A percentile compares a stretch with the other conserved stretches of the same genome.
These are phyloP conservation scores for Argynnis bischoffii DNA, from an alignment of 2,888 invertebrate species.

Conservation along the genomic window DNA sequence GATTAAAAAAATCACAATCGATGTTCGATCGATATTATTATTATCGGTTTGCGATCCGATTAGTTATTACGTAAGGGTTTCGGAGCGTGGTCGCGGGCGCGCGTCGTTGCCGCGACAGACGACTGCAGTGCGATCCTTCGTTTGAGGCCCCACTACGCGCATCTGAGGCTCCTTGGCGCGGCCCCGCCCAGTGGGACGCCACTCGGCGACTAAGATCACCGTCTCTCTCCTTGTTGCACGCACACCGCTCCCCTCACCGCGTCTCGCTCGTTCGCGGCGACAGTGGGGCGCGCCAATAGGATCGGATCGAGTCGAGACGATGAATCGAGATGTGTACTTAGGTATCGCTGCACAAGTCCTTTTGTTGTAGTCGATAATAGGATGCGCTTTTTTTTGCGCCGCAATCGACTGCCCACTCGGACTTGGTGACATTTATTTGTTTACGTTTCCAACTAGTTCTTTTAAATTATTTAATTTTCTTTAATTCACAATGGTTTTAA, in stretches of 20 bases:
- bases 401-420: conserved; percentile 60
- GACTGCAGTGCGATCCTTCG: conserved; percentile 83
- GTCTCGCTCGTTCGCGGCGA: conserved; percentile 73
- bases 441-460: conserved; percentile 48
- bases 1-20: conserved; percentile 74
- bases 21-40: conserved; percentile 58
- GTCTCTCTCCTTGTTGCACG: conserved; percentile 74
- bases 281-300: conserved; percentile 82
- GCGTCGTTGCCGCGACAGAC: conserved; percentile 75
- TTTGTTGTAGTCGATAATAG: conserved; percentile 82
- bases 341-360: conserved; percentile 82
- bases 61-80: conserved; percentile 76
- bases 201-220: conserved; percentile 80
- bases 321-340: conserved; percentile 83
- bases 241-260: conserved; percentile 48
- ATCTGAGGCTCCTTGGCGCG: conserved; percentile 82
- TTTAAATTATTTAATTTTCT: conserved; percentile 33
- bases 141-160: conserved; percentile 84
- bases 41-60: conserved; percentile 66
- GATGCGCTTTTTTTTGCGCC: conserved; percentile 80
- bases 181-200: conserved; percentile 85
- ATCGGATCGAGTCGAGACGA: conserved; percentile 81
- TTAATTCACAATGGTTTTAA: background rate
- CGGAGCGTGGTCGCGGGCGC: conserved; percentile 68
- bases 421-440: conserved; percentile 59